Percentiles rank a stretch among this genome's conserved stretches.
phyloP scores from a whole-genome alignment of 1,140 invertebrate genomes.

The Drosophila nannoptera region DNA sequence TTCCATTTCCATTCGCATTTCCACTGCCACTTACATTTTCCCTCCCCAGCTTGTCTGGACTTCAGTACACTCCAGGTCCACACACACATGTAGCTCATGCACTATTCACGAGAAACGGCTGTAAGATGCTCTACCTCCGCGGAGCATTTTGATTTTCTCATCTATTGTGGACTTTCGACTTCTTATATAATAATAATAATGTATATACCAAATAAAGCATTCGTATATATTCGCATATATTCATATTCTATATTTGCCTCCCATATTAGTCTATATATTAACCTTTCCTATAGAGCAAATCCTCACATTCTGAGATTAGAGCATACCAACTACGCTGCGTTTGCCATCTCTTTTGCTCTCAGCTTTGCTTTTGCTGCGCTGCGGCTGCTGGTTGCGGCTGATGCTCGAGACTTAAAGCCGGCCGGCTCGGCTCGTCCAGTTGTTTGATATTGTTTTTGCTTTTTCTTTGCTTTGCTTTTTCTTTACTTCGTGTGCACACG shows the following conservation, averaged over 20 bases:
- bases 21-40: not conserved
- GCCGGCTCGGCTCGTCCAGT: conserved; percentile 50
- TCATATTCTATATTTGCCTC: not conserved
- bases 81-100: not conserved
- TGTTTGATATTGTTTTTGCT: conserved; percentile 28
- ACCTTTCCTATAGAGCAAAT: too few species aligned
- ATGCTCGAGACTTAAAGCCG: conserved; percentile 48
- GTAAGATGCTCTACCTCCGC: not conserved
- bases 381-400: not conserved
- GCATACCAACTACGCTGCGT: not conserved
- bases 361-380: conserved; percentile 8
- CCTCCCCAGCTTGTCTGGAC: conserved; percentile 2
- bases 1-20: conserved; percentile 1
- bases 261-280: too few species aligned
- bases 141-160: not conserved
- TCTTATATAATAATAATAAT: too few species aligned
- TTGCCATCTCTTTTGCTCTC: not conserved
- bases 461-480: conserved; percentile 1
- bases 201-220: too few species aligned
- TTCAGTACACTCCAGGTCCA: conserved; percentile 12
- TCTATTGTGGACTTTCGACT: not conserved
- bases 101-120: not conserved
- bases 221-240: too few species aligned
- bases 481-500: conserved; percentile 37
- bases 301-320: not conserved